A percentile compares a stretch with the other conserved stretches of the same genome.
These are phyloP conservation scores for Paramormyrops kingsleyae DNA, from an alignment of 2,113 vertebrate genomes.

Conservation along the genomic window DNA sequence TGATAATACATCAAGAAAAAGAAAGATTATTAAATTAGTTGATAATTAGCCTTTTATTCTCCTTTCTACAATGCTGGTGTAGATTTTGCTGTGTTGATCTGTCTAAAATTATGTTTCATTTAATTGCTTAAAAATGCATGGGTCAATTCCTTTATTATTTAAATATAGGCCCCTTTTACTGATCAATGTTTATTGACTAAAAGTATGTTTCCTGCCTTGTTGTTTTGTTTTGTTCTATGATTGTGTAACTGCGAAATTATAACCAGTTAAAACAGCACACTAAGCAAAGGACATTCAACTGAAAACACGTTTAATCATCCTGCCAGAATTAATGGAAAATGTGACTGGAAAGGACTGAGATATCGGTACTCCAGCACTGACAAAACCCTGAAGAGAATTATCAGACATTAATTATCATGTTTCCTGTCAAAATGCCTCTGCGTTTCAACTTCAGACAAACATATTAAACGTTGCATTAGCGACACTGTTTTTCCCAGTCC, in stretches of 20 bases:
- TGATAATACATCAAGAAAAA: background rate
- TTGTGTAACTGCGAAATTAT: background rate
- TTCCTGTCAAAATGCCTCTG: background rate
- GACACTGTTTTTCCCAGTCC: background rate
- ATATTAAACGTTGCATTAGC: background rate
- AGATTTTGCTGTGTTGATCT: background rate
- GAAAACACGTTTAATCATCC: background rate
- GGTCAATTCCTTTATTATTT: background rate
- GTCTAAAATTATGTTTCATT: constrained; percentile 4
- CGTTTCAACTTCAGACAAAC: background rate
- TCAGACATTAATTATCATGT: background rate
- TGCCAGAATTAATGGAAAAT: background rate
- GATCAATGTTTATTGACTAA: background rate
- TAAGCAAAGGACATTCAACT: background rate
- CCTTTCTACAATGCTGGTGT: background rate
- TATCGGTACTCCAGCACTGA: background rate
- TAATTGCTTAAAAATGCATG: background rate
- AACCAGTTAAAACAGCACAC: background rate
- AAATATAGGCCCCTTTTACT: background rate
- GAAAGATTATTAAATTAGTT: constrained; percentile 15
- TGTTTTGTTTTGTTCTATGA: background rate
- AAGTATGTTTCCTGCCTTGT: background rate
- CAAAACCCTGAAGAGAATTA: background rate
- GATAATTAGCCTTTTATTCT: background rate
- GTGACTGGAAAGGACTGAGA: background rate